phyloP scores from a whole-genome alignment of 2,113 vertebrate genomes.

The Chrysemys picta region DNA sequence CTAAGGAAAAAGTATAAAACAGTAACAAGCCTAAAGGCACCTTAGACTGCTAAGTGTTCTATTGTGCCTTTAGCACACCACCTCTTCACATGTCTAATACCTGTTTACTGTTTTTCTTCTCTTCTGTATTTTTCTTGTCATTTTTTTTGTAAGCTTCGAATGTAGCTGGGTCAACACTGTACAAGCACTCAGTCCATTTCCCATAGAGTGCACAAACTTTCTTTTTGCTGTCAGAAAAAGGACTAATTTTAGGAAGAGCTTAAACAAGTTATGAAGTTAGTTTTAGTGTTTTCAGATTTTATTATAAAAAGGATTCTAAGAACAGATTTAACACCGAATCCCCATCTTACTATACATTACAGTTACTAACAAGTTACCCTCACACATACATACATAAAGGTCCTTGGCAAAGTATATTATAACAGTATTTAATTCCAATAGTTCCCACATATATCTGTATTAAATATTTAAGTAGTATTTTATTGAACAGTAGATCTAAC shows the following conservation, averaged over 20 bases:
- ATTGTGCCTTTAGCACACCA: neutral
- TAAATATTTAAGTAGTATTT: neutral
- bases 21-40: neutral
- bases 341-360: neutral
- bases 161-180: constrained; percentile 85
- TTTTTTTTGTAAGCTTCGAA: constrained; percentile 93
- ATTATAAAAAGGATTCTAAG: neutral
- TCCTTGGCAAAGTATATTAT: neutral
- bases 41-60: neutral
- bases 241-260: neutral
- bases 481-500: neutral
- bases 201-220: constrained; percentile 94
- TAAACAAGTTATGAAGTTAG: neutral
- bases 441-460: neutral
- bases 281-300: neutral
- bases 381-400: neutral
- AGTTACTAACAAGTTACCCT: neutral
- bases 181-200: constrained; percentile 98
- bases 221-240: constrained; percentile 88
- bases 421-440: neutral
- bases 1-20: neutral
- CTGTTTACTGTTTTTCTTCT: constrained; percentile 91
- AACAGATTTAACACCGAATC: neutral
- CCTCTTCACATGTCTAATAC: constrained; percentile 65
- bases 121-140: constrained; percentile 90